A percentile compares a stretch with the other conserved stretches of the same genome.
phyloP scores from a whole-genome alignment of 2,113 vertebrate species.

The Solea solea region DNA sequence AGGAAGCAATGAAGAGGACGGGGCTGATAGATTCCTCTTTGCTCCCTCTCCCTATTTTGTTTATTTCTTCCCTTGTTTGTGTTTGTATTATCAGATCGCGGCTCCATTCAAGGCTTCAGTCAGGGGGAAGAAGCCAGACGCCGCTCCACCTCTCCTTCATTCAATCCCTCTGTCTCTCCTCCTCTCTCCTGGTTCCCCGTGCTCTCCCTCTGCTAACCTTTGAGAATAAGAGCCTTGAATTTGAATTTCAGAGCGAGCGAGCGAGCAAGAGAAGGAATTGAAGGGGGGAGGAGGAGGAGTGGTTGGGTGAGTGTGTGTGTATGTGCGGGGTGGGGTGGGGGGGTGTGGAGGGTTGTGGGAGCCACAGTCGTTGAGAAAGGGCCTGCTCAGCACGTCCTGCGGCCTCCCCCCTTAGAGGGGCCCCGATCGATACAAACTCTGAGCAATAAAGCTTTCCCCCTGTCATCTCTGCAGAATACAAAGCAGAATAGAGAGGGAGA shows the following conservation, averaged over 20 bases:
- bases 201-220: slow-evolving; percentile 78
- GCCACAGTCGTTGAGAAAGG: slow-evolving; percentile 81
- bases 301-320: background rate
- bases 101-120: slow-evolving; percentile 69
- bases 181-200: slow-evolving; percentile 50
- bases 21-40: slow-evolving; percentile 49
- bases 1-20: slow-evolving; percentile 34
- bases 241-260: slow-evolving; percentile 80
- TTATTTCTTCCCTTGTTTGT: slow-evolving; percentile 72
- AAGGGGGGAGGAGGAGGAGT: slow-evolving; percentile 22
- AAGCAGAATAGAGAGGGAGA: slow-evolving; percentile 83
- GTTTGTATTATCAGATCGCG: slow-evolving; percentile 78
- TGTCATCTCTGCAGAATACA: slow-evolving; percentile 89
- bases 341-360: slow-evolving; percentile 46
- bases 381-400: slow-evolving; percentile 78
- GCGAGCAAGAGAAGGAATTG: slow-evolving; percentile 55
- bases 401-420: slow-evolving; percentile 78
- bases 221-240: slow-evolving; percentile 81
- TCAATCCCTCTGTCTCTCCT: slow-evolving; percentile 59
- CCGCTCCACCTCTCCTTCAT: slow-evolving; percentile 66
- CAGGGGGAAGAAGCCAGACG: slow-evolving; percentile 65
- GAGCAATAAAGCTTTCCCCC: slow-evolving; percentile 89
- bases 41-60: slow-evolving; percentile 23
- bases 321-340: slow-evolving; percentile 16
- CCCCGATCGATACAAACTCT: slow-evolving; percentile 88